Evolutionary conservation across 1,140 invertebrate species (phyloP).

Genomic region (Sarcophaga peregrina): DNA sequence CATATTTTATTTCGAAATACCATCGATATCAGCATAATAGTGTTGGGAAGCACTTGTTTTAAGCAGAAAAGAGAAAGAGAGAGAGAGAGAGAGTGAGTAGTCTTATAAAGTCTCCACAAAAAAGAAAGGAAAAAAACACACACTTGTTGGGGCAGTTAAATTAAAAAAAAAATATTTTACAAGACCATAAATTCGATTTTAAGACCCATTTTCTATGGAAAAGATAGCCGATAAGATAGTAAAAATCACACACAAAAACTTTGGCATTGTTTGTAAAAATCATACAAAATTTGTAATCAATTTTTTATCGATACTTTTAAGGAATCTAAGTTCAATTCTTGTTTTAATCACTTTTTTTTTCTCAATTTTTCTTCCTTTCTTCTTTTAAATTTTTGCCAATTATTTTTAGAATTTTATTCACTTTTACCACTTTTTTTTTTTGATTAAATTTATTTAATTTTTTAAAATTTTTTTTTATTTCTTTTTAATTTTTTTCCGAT

Average conservation of each 20-base stretch:
- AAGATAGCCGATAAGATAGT: neutral
- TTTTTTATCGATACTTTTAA: neutral
- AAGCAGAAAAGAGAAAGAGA: neutral
- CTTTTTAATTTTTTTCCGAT: neutral
- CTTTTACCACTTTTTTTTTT: neutral
- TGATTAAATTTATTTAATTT: neutral
- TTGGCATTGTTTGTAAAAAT: neutral
- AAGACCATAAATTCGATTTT: constrained; percentile 27
- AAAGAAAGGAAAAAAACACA: neutral
- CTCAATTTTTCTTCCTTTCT: neutral
- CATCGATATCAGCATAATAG: too few species aligned
- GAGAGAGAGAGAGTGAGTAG: neutral
- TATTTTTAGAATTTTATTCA: neutral
- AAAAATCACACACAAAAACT: neutral
- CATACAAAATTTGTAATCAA: neutral
- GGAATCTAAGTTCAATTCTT: neutral
- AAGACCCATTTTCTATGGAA: constrained; percentile 10
- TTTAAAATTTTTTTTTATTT: neutral
- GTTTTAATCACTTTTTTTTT: too few species aligned
- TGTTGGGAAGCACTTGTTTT: neutral
- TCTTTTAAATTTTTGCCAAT: neutral
- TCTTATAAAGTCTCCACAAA: neutral
- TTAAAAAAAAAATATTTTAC: neutral
- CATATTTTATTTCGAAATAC: too few species aligned
- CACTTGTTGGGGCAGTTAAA: neutral